Percentiles rank a stretch among this genome's conserved stretches.
These are phyloP conservation scores for Microcebus ravelobensis DNA, from an alignment of 2,113 vertebrate genomes.

Conservation along the genomic window DNA sequence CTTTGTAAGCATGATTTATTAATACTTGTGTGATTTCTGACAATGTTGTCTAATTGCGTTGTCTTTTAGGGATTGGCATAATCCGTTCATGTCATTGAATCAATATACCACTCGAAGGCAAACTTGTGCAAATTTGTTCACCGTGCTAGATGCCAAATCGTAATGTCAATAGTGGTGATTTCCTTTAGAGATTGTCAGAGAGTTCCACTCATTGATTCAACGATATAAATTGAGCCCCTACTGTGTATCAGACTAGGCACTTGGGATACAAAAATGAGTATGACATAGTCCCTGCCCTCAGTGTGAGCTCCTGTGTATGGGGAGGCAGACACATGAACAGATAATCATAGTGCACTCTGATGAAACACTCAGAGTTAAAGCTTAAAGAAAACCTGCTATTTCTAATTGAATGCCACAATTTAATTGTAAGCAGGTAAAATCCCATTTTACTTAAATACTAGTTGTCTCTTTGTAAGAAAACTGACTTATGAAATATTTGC, in stretches of 20 bases:
- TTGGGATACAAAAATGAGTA: not conserved
- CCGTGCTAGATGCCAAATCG: not conserved
- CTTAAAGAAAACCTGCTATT: not conserved
- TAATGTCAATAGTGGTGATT: not conserved
- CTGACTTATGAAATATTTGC: not conserved
- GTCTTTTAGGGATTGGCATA: not conserved
- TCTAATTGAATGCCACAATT: not conserved
- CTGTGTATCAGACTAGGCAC: not conserved
- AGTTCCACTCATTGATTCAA: not conserved
- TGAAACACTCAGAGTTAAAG: not conserved
- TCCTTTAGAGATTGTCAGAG: not conserved
- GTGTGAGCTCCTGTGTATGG: too few species aligned
- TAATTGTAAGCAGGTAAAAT: not conserved
- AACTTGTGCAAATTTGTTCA: not conserved
- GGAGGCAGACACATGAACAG: not conserved
- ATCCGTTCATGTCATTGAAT: not conserved
- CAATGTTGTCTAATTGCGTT: not conserved
- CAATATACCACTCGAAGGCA: not conserved
- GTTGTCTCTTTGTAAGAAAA: not conserved
- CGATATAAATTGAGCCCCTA: too few species aligned
- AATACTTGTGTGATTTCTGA: not conserved
- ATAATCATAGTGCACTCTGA: not conserved
- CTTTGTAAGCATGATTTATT: not conserved
- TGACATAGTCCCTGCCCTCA: not conserved
- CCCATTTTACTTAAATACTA: not conserved